phyloP scores from a whole-genome alignment of 1,140 invertebrate genomes.

The Zaprionus camerounensis region DNA sequence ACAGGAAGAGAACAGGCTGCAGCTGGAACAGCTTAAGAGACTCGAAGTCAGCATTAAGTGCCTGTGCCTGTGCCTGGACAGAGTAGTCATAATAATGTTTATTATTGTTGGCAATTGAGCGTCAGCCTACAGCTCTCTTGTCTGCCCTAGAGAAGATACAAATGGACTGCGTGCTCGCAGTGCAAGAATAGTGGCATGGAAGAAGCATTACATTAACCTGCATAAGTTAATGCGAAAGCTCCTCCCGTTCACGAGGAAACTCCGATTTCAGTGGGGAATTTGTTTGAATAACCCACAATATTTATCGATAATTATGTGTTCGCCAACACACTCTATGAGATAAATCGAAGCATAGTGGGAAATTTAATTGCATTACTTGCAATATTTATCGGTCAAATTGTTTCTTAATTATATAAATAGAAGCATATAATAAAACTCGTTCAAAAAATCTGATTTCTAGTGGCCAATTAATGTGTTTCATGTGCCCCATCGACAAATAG shows the following conservation, averaged over 20 bases:
- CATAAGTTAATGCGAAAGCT: constrained; percentile 1
- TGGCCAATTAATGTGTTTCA: background rate
- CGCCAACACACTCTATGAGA: background rate
- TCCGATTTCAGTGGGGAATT: background rate
- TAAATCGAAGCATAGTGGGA: no score
- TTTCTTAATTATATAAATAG: no score
- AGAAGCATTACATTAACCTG: constrained; percentile 1
- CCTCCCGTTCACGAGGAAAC: background rate
- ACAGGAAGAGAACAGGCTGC: constrained; percentile 13
- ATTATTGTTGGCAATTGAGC: constrained; percentile 70
- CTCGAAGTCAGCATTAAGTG: constrained; percentile 64
- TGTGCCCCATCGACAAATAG: background rate
- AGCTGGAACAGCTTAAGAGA: constrained; percentile 30
- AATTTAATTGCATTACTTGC: no score
- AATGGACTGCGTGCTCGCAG: constrained; percentile 21
- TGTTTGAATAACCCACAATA: background rate
- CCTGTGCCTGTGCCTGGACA: constrained; percentile 41
- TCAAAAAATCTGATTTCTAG: background rate
- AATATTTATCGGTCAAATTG: no score
- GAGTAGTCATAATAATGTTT: constrained; percentile 75
- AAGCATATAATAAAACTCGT: background rate
- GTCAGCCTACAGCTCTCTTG: constrained; percentile 25
- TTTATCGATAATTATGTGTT: background rate
- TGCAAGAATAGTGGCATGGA: background rate
- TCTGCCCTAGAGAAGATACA: constrained; percentile 39